Conservation (phyloP, 1,140 invertebrate species). For the Octopus sinensis region DNA sequence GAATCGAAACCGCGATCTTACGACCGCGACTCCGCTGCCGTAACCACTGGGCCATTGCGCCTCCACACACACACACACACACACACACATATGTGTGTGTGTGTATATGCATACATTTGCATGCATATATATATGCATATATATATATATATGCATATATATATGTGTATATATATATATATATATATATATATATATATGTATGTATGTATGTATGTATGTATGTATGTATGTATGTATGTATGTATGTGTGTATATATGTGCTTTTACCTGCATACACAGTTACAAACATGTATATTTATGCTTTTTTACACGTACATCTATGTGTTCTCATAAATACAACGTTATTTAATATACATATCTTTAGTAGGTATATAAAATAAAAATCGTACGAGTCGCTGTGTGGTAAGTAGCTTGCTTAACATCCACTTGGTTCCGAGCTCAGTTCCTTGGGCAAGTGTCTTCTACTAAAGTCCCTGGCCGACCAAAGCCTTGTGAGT, state of each 20-base stretch:
- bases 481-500: too few species aligned
- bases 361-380: too few species aligned
- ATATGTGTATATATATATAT: background rate
- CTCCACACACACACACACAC: background rate
- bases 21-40: too few species aligned
- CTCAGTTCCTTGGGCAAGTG: too few species aligned
- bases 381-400: too few species aligned
- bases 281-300: background rate
- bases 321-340: background rate
- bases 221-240: background rate
- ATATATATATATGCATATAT: background rate
- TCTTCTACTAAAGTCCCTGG: too few species aligned
- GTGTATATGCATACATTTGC: background rate
- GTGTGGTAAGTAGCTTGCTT: too few species aligned
- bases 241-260: background rate
- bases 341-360: too few species aligned
- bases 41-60: too few species aligned
- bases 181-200: background rate
- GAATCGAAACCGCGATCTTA: too few species aligned
- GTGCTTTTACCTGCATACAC: background rate
- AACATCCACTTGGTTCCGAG: too few species aligned
- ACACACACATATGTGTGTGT: background rate
- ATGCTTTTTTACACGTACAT: background rate
- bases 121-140: background rate
- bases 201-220: background rate